Base-by-base conservation (phyloP, 2,113 vertebrate genomes). In the Podilymbus podiceps region DNA sequence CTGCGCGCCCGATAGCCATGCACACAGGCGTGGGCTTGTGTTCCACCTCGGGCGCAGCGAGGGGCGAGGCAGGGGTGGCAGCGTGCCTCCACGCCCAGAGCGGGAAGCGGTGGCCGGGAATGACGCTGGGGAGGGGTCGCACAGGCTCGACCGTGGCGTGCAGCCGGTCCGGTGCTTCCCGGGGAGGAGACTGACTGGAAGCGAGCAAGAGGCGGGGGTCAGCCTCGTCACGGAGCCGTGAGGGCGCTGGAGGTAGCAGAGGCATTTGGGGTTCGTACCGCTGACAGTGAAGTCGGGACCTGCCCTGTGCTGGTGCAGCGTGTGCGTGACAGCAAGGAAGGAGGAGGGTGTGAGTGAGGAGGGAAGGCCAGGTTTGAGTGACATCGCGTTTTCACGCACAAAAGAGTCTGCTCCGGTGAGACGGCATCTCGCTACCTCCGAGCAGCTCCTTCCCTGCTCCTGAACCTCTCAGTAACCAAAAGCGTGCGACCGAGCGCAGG, bases 381-480 rank as follows among this genome's bases (percentile, higher is more conserved):
- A n/a, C n/a, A n/a, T n/a, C n/a, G n/a, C n/a, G n/a, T n/a, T n/a
- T 63, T 25, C 59, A 17, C 47, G 6, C 31, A 17, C 17, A 6
- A 1, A 60, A 11, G 47, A 1, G 16, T 17, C 50, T 1, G 0
- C 47, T 27, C 25, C 0, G 0, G 10, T 50, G 19, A 5, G 15
- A 7, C 0, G 1, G n/a, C 28, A 23, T 28, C 27, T 40, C 6
- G 1, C 12, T n/a, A 7, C 22, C 3, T 16, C 28, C 6, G 1
- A n/a, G 33, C 4, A 1, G 33, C 50, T 33, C 23, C 25, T 75
- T 21, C 28, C 28, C 8, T 5, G 9, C 31, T 40, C 18, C 40
- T n/a, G n/a, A n/a, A n/a, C n/a, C n/a, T n/a, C n/a, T n/a, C n/a
- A n/a, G n/a, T n/a, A n/a, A n/a, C n/a, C n/a, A n/a, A n/a, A n/a